Evolutionary conservation across 23 tunicate species (phyloP), one percentile per base, ranked within the genome.

Genomic region (Ascidia mentula): DNA sequence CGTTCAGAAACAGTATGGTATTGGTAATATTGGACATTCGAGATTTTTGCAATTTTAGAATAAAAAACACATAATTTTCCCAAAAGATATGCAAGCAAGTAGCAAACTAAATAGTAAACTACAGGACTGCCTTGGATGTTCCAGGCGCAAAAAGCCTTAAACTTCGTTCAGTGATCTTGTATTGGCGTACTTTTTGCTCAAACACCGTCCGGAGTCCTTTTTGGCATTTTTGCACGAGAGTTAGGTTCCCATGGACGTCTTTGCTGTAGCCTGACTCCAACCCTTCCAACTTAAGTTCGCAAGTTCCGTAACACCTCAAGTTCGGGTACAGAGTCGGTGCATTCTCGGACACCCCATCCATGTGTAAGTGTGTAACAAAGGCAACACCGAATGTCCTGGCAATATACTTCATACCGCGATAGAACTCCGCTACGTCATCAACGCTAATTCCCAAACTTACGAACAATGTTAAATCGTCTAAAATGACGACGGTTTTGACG

Each of bases 71-170:
- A n/a, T n/a, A n/a, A n/a, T n/a, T n/a, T n/a, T n/a, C n/a, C n/a
- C n/a, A n/a, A n/a, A n/a, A n/a, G n/a, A n/a, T n/a, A n/a, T n/a
- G n/a, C n/a, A n/a, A n/a, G n/a, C n/a, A n/a, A n/a, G n/a, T n/a
- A n/a, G n/a, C n/a, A n/a, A n/a, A n/a, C n/a, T n/a, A n/a, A n/a
- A n/a, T n/a, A n/a, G n/a, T n/a, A n/a, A n/a, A n/a, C 79, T 53
- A 93, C 39, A 93, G 72, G 17, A 93, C 98, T 34, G 98, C 98
- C 60, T 81, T 28, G 15, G 98, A 93, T 6, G 98, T 93, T 32
- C 98, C 98, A 32, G 74, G 69, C 0, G 98, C 98, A 70, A 93
- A 88, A 22, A 93, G 24, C 31, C 80, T 72, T 30, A 93, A 38
- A 20, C 38, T 80, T 70, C 88, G 71, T 42, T 93, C 98, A 69